Percentiles rank a stretch among this genome's conserved stretches.
Conservation (phyloP, 2,888 invertebrate species). For the Torymus tubicola region DNA sequence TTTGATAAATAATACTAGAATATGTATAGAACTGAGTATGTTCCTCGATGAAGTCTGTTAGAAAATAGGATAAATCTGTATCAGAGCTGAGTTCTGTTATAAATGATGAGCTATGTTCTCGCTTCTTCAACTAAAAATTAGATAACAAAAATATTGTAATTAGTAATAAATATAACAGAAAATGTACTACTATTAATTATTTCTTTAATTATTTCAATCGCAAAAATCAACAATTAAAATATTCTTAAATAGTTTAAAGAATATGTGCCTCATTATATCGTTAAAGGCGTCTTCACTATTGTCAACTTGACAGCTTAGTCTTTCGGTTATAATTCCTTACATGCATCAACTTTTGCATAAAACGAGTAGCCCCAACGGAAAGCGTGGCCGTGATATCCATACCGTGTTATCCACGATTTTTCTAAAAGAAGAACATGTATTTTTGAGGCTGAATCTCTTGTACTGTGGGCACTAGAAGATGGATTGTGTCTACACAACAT, state of each 20-base stretch:
- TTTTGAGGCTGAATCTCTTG: conserved; percentile 98
- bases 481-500: conserved; percentile 99
- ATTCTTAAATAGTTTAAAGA: conserved; percentile 78
- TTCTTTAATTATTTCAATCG: too few species aligned
- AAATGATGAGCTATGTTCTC: conserved; percentile 98
- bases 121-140: conserved; percentile 90
- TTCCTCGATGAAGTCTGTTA: conserved; percentile 99
- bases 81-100: conserved; percentile 97
- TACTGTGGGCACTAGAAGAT: conserved; percentile 97
- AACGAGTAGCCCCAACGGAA: conserved; percentile 97
- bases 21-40: conserved; percentile 97
- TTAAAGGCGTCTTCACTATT: conserved; percentile 87
- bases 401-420: conserved; percentile 99
- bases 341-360: conserved; percentile 98
- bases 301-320: conserved; percentile 92
- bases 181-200: too few species aligned
- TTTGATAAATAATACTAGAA: too few species aligned
- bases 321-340: conserved; percentile 97
- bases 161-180: not conserved
- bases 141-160: conserved; percentile 33
- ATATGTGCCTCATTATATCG: conserved; percentile 97
- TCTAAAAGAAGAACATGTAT: conserved; percentile 98
- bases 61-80: conserved; percentile 99
- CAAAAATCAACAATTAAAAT: too few species aligned
- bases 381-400: conserved; percentile 98